Evolutionary conservation across 2,888 invertebrate species (phyloP).

Genomic region (Eupithecia tripunctaria): DNA sequence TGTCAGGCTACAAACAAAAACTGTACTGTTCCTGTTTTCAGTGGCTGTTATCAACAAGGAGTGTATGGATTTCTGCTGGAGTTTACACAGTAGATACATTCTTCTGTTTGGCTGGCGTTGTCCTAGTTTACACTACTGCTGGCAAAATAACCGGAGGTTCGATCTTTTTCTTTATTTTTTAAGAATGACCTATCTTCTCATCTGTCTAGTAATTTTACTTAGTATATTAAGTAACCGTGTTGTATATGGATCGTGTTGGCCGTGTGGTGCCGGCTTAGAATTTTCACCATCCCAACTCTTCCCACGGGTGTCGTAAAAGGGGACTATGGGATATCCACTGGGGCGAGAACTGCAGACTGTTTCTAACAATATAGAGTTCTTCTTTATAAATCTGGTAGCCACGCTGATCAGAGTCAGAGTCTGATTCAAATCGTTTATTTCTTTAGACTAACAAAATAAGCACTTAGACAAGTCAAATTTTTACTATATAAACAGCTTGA

Average conservation of each 20-base stretch:
- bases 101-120: constrained; percentile 71
- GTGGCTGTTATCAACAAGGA: constrained; percentile 41
- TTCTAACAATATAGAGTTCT: too few relatives aligned
- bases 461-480: too few relatives aligned
- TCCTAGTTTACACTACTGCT: constrained; percentile 64
- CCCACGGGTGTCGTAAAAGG: too few relatives aligned
- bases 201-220: neutral
- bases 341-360: too few relatives aligned
- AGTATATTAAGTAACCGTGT: neutral
- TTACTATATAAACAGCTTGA: too few relatives aligned
- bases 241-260: neutral
- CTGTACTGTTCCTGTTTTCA: constrained; percentile 38
- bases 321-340: too few relatives aligned
- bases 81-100: constrained; percentile 87
- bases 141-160: constrained; percentile 63
- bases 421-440: too few relatives aligned
- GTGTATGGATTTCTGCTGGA: constrained; percentile 67
- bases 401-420: too few relatives aligned
- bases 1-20: neutral
- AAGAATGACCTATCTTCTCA: neutral
- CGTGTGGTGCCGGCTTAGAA: too few relatives aligned
- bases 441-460: too few relatives aligned
- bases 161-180: constrained; percentile 24
- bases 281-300: too few relatives aligned
- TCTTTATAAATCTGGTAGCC: too few relatives aligned